Evolutionary conservation across 2,888 invertebrate genomes (phyloP), one percentile per base, ranked within the genome.

Genomic region (Zygaena filipendulae): DNA sequence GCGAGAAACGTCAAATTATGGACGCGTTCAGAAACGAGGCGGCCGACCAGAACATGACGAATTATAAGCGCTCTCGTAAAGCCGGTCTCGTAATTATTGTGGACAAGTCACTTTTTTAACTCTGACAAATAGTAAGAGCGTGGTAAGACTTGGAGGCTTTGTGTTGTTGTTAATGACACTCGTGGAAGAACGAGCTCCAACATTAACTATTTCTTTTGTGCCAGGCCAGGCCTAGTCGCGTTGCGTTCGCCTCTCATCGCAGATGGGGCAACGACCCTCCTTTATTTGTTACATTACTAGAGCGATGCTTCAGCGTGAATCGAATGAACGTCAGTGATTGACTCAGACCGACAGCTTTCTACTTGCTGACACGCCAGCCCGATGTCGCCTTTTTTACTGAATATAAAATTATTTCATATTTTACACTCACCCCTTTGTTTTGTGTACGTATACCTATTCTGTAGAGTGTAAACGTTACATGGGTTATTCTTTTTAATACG

Each of bases 1-100:
- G 60, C 71, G 75, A 72, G 75, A 75, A 72, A 67, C 64, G 61
- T 71, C 71, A 70, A 77, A 75, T 75, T 74, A 75, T 60, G 67
- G 62, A 62, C 61, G 68, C 71, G 68, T 66, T 69, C 71, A 59
- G 57, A 68, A 60, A 62, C 60, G 59, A 61, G 49, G 64, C 74
- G 68, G 63, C 70, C 71, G 69, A 77, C 59, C 75, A 75, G 74
- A 79, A 77, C 77, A 77, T 74, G 69, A 75, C 77, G 77, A 77
- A 79, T 75, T 72, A 75, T 61, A 66, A 66, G 60, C 61, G 62
- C 66, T 66, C 64, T 68, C 63, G 52, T 64, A 16, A 59, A 74
- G 70, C 71, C 70, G 62, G 75, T 68, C 72, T 63, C 74, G 70
- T 79, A 79, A 79, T 79, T 72, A 79, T 75, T 72, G 74, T 74